Percentiles rank a stretch among this genome's conserved stretches.
These are phyloP conservation scores for Chrysolophus pictus DNA, from an alignment of 2,797 vertebrate genomes.

Conservation along the genomic window DNA sequence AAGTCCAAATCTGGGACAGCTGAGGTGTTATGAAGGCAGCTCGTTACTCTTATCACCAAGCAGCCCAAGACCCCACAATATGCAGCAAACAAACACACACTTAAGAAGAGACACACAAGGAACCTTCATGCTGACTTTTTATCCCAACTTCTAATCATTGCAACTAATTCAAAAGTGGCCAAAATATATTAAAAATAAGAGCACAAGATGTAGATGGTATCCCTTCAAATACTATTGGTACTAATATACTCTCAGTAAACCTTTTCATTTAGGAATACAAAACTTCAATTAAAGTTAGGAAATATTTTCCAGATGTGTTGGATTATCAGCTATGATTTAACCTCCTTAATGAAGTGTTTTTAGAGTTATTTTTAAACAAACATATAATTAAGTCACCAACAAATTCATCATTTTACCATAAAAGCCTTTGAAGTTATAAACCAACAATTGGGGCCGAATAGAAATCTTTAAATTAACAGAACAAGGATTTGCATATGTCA, in stretches of 20 bases:
- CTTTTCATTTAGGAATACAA: background rate
- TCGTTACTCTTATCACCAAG: background rate
- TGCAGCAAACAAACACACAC: background rate
- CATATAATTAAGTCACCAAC: too few species aligned
- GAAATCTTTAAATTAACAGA: background rate
- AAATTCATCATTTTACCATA: background rate
- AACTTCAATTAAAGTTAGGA: background rate
- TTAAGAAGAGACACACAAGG: background rate
- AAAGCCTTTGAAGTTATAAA: background rate
- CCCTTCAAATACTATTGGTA: background rate
- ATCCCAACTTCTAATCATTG: background rate
- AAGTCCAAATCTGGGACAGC: background rate
- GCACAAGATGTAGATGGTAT: background rate
- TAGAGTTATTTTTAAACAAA: background rate
- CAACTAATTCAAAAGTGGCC: background rate
- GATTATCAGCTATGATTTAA: background rate
- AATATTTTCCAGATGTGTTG: background rate
- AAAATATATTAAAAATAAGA: background rate
- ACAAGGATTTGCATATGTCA: background rate
- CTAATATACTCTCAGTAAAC: background rate
- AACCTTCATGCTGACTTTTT: background rate
- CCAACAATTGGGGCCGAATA: rapidly evolving
- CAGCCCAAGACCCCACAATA: background rate
- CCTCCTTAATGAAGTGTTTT: background rate
- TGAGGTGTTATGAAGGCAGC: background rate